Conservation (phyloP, 2,888 invertebrate species). For the Melieria picta region DNA sequence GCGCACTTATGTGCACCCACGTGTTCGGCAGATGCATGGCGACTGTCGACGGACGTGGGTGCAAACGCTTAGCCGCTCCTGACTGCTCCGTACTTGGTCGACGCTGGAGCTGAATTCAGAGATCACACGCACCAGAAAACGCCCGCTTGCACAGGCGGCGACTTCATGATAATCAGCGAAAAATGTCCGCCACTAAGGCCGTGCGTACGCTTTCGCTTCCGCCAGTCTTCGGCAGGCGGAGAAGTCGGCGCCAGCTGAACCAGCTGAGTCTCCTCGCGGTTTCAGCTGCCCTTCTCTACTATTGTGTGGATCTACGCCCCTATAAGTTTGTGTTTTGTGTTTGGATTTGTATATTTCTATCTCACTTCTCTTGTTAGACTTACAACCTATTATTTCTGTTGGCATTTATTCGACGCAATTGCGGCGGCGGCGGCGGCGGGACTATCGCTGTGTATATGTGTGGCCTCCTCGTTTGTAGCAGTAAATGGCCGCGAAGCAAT, state of each 20-base stretch:
- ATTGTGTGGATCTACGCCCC: too few relatives aligned
- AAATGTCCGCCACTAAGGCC: slow-evolving; percentile 27
- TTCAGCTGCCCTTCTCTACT: too few relatives aligned
- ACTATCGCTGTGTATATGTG: slow-evolving; percentile 3
- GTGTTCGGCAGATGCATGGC: background rate
- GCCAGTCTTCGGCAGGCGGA: too few relatives aligned
- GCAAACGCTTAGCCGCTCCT: too few relatives aligned
- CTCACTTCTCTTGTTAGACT: slow-evolving; percentile 18
- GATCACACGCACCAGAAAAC: too few relatives aligned
- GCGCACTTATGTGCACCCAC: slow-evolving; percentile 45
- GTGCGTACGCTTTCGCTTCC: slow-evolving; percentile 11
- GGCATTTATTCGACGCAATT: background rate
- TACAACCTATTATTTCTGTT: slow-evolving; percentile 45
- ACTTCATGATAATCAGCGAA: slow-evolving; percentile 30
- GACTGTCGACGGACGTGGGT: background rate
- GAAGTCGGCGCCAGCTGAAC: too few relatives aligned
- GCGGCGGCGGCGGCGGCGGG: background rate
- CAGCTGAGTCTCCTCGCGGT: too few relatives aligned
- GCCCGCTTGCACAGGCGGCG: too few relatives aligned
- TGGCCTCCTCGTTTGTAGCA: background rate
- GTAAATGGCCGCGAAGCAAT: slow-evolving; percentile 48
- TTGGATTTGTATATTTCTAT: background rate
- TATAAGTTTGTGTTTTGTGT: background rate
- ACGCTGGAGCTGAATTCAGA: too few relatives aligned
- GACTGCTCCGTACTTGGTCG: too few relatives aligned